Evolutionary conservation across 2,888 invertebrate genomes (phyloP), one percentile per base, ranked within the genome.

Genomic region (Caenorhabditis sp.): DNA sequence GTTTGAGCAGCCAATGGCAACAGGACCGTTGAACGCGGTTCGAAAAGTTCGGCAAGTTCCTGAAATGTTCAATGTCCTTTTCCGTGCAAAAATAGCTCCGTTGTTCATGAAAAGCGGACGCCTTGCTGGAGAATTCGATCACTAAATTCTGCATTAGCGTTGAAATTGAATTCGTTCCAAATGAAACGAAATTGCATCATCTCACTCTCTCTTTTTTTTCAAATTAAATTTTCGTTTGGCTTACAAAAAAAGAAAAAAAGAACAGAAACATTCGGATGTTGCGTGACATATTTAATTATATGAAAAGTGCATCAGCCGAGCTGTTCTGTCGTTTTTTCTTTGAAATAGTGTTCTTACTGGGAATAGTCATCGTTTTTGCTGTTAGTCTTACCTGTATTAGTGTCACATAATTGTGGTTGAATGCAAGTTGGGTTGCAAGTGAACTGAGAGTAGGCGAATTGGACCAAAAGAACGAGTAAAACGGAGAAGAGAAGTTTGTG

Each of bases 31-130:
- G 55, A 80, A 80, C 6, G 69, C 80, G 3, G 56, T 50, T 1
- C 80, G 80, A 69, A 80, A 80, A 9, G 22, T 74, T 2, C 80
- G 74, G 32, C 80, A 80, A 15, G 22, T 60, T 44, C 80, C 80
- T 80, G 60, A 51, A 60, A 53, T 15, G 20, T 44, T 44, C 18
- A 13, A 40, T 40, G 40, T 15, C 18, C 47, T 18, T 47, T 3
- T 40, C 13, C 13, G 11, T 8, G 13, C 6, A 13, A 40, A 40
- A 40, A 13, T n/a, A n/a, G n/a, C n/a, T n/a, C n/a, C n/a, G n/a
- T n/a, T n/a, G n/a, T n/a, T n/a, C n/a, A n/a, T n/a, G n/a, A n/a
- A n/a, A n/a, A n/a, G n/a, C n/a, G n/a, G n/a, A n/a, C n/a, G n/a
- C n/a, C n/a, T n/a, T n/a, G n/a, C n/a, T n/a, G 15, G 40, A 13